These are phyloP conservation scores for Lottia scabra DNA, from an alignment of 2,888 invertebrate species.

Conservation along the genomic window DNA sequence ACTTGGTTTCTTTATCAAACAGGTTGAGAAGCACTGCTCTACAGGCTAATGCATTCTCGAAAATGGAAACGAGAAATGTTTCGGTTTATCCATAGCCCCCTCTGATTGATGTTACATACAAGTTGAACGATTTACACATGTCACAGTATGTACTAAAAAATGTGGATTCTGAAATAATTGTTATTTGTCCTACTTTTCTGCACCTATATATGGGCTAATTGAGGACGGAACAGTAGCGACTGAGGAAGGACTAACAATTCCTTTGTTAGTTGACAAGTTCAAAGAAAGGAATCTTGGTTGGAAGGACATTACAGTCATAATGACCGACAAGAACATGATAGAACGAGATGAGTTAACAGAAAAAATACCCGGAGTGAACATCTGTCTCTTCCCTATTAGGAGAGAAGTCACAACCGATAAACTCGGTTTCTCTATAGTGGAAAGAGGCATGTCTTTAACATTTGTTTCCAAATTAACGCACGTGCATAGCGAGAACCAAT, in stretches of 20 bases:
- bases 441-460: conserved; percentile 14
- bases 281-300: conserved; percentile 16
- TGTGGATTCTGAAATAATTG: conserved; percentile 27
- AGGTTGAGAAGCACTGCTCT: too few species aligned
- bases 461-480: too few species aligned
- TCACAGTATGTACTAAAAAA: conserved; percentile 25
- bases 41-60: conserved; percentile 24
- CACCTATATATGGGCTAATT: too few species aligned
- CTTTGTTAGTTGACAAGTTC: conserved; percentile 24
- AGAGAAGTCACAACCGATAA: conserved; percentile 28
- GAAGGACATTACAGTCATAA: too few species aligned
- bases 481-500: conserved; percentile 16
- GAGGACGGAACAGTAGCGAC: conserved; percentile 23
- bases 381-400: conserved; percentile 33
- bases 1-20: too few species aligned
- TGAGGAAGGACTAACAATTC: conserved; percentile 25
- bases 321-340: conserved; percentile 36
- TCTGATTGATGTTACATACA: conserved; percentile 29
- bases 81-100: conserved; percentile 22
- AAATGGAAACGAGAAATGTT: conserved; percentile 20
- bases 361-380: conserved; percentile 28
- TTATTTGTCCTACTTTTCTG: too few species aligned
- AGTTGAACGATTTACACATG: conserved; percentile 28
- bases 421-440: conserved; percentile 12
- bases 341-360: conserved; percentile 25